These are phyloP conservation scores for Desmodus rotundus DNA, from an alignment of 2,113 vertebrate genomes.

Conservation along the genomic window DNA sequence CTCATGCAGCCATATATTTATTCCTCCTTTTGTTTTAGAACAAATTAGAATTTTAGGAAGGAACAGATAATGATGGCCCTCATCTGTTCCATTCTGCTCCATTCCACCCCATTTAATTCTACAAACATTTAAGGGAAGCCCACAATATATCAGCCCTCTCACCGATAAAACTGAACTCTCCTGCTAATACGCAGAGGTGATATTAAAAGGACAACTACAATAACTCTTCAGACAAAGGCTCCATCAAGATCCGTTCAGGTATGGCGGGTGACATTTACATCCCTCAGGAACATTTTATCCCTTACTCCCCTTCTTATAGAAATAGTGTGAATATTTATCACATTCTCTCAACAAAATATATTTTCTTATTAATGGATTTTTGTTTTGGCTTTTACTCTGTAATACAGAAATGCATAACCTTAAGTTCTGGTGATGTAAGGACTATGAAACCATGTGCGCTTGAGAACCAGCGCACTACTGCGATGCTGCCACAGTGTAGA, in stretches of 20 bases:
- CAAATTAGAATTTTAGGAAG: not conserved
- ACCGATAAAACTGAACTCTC: not conserved
- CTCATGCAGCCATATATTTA: not conserved
- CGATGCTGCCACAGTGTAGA: constrained; percentile 65
- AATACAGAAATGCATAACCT: not conserved
- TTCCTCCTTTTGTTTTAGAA: not conserved
- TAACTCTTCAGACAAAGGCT: not conserved
- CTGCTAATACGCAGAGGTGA: not conserved
- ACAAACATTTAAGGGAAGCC: not conserved
- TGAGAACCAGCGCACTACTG: constrained; percentile 70
- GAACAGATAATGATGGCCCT: not conserved
- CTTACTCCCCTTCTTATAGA: not conserved
- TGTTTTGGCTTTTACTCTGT: not conserved
- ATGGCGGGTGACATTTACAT: not conserved
- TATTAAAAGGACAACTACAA: not conserved
- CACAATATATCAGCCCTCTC: not conserved
- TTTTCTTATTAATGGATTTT: not conserved
- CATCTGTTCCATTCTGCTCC: not conserved
- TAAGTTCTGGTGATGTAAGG: constrained; percentile 48
- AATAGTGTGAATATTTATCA: not conserved
- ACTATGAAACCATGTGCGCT: constrained; percentile 65
- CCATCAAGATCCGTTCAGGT: not conserved
- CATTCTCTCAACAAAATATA: not conserved
- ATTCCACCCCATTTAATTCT: not conserved
- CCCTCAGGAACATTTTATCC: not conserved